Evolutionary conservation across 2,797 vertebrate genomes (phyloP).

Genomic region (Pseudotriccus pelzelni): DNA sequence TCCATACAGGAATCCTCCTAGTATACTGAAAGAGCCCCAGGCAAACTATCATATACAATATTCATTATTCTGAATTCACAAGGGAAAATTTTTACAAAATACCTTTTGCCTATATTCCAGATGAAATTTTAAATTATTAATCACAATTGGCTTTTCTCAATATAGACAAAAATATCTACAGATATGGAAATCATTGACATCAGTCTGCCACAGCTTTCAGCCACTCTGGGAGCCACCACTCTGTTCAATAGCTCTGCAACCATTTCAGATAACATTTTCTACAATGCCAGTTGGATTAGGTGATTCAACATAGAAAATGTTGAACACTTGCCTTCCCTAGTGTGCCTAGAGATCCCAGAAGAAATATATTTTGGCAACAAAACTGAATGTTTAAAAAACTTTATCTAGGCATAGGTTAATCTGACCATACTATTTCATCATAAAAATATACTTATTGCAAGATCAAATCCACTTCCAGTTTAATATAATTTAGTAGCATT

Average conservation of each 20-base stretch:
- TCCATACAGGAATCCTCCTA: background rate
- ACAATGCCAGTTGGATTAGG: background rate
- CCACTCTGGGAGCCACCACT: background rate
- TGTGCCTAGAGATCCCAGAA: background rate
- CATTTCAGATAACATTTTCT: background rate
- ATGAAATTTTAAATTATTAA: background rate
- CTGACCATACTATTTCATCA: background rate
- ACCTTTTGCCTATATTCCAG: background rate
- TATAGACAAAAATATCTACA: background rate
- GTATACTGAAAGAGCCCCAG: background rate
- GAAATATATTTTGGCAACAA: background rate
- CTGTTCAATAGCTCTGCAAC: background rate
- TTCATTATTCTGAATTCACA: background rate
- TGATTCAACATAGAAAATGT: background rate
- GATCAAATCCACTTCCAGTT: background rate
- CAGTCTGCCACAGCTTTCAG: background rate
- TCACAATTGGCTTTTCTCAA: background rate
- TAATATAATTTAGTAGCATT: background rate
- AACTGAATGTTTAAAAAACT: background rate
- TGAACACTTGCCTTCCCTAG: background rate
- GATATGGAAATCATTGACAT: background rate
- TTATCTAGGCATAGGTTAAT: background rate
- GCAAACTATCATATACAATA: background rate
- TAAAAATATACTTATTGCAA: background rate
- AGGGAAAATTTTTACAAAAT: background rate